Evolutionary conservation across 2,888 invertebrate species (phyloP).

Genomic region (Amiota communis): DNA sequence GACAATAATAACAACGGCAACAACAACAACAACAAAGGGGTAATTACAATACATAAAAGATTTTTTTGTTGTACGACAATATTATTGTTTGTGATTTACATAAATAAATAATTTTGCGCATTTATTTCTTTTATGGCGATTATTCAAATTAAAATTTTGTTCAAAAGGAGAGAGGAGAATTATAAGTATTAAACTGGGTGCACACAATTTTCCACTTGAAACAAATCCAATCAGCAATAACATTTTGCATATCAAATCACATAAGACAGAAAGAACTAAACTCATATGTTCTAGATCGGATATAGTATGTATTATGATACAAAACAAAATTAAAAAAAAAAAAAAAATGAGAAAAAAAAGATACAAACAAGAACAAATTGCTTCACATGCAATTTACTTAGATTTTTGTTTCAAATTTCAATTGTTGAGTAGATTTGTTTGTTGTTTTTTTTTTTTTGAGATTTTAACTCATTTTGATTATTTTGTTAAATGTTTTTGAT

Average conservation of each 20-base stretch:
- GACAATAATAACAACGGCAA: slow-evolving; percentile 9
- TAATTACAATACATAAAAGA: slow-evolving; percentile 9
- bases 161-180: neutral
- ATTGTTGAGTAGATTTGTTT: neutral
- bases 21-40: slow-evolving; percentile 3
- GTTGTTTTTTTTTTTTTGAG: neutral
- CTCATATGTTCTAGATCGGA: too few relatives aligned
- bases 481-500: slow-evolving; percentile 39
- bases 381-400: slow-evolving; percentile 20
- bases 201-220: slow-evolving; percentile 22
- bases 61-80: neutral
- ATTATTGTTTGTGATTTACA: neutral
- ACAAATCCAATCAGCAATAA: slow-evolving; percentile 1
- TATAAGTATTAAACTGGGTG: neutral
- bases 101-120: slow-evolving; percentile 15
- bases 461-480: slow-evolving; percentile 16
- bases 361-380: slow-evolving; percentile 13
- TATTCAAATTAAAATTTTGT: slow-evolving; percentile 14
- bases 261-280: too few relatives aligned
- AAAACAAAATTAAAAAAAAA: neutral
- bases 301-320: neutral
- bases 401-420: neutral
- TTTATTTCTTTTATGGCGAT: slow-evolving; percentile 13
- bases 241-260: neutral
- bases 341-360: neutral